Percentiles rank a stretch among this genome's conserved stretches.
These are phyloP conservation scores for Catharus minimus DNA, from an alignment of 2,113 vertebrate species.

Conservation along the genomic window DNA sequence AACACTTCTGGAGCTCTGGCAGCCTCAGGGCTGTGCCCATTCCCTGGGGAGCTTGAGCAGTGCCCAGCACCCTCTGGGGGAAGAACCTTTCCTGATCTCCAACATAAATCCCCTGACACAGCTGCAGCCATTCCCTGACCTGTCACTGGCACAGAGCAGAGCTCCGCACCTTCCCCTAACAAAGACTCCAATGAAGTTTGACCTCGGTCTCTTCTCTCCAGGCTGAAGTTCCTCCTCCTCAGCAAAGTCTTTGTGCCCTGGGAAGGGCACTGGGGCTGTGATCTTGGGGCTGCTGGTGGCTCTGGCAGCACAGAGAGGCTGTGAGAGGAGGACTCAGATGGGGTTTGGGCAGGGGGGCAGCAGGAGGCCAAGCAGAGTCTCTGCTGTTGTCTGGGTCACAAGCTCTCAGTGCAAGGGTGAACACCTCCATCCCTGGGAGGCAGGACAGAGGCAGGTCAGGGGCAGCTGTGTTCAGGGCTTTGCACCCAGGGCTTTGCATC, in stretches of 20 bases:
- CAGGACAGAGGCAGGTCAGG: background rate
- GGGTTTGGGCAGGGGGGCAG: background rate
- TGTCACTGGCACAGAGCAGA: background rate
- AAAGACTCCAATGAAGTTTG: background rate
- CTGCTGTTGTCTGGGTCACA: background rate
- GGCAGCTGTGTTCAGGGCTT: background rate
- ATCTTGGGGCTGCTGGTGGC: background rate
- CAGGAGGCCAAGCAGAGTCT: background rate
- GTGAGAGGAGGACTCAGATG: background rate
- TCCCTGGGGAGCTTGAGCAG: background rate
- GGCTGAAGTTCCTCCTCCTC: background rate
- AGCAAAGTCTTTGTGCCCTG: rapidly evolving
- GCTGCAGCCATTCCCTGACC: background rate
- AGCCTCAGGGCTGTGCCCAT: rapidly evolving
- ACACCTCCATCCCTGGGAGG: background rate
- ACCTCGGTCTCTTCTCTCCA: background rate
- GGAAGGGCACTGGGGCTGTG: background rate
- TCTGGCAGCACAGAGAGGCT: background rate
- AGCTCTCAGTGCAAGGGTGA: background rate
- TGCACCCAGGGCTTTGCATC: background rate
- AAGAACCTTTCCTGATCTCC: background rate
- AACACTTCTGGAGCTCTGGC: rapidly evolving
- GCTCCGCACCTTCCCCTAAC: background rate
- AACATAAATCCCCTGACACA: background rate
- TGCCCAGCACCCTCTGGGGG: background rate